Conservation (phyloP, 2,113 vertebrate species). For the Benitochromis conjunctus region DNA sequence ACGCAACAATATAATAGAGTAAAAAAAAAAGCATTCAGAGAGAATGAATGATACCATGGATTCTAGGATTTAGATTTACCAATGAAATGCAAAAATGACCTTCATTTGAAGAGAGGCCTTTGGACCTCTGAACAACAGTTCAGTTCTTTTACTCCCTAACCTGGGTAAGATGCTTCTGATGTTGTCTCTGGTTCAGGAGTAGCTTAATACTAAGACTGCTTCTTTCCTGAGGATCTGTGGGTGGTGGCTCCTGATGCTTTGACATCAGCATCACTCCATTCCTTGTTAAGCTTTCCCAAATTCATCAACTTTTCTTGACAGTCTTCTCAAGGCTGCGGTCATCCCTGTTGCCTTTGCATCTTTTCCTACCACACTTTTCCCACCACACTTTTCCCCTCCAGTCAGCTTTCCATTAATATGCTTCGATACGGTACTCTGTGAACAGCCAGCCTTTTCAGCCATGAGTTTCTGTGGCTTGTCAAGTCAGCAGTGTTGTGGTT, state of each 20-base stretch:
- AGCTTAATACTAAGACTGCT: neutral
- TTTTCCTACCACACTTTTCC: neutral
- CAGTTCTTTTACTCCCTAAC: neutral
- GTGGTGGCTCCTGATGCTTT: neutral
- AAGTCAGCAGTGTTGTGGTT: neutral
- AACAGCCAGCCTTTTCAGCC: neutral
- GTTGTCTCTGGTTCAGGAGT: neutral
- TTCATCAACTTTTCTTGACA: neutral
- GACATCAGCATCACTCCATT: neutral
- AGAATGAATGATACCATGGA: rapidly evolving
- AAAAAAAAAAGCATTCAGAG: rapidly evolving
- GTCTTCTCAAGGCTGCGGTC: neutral
- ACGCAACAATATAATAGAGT: neutral
- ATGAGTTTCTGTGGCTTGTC: neutral
- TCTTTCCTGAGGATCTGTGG: neutral
- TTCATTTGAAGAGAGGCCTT: neutral
- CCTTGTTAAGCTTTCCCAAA: neutral
- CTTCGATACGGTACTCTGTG: neutral
- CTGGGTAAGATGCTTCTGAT: neutral
- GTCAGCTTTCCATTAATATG: neutral
- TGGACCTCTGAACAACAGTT: neutral
- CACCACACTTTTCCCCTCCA: neutral
- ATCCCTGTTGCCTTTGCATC: neutral
- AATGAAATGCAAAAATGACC: neutral
- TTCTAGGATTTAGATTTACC: rapidly evolving